Base-by-base conservation (phyloP, 2,888 invertebrate genomes). In the Octonoba sinensis region DNA sequence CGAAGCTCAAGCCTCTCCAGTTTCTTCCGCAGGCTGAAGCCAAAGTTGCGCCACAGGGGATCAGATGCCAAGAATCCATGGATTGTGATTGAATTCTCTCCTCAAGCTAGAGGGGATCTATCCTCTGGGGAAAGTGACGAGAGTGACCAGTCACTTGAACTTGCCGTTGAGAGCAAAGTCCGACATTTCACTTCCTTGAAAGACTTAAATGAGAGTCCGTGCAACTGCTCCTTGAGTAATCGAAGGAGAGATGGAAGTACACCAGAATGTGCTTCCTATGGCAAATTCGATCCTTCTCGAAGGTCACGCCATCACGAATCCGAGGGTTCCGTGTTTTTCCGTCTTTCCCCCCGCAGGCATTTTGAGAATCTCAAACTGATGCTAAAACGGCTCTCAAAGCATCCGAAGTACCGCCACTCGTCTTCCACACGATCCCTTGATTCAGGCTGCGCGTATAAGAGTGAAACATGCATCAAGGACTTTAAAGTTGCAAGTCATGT, bases 1-100 rank as follows among this genome's bases (percentile, higher is more conserved):
- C 57, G 84, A 36, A 82, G 82, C 24, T 83, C 84, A 13, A 83
- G 84, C 20, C 76, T 85, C 15, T 82, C 83, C 2, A 85, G 75
- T 72, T 84, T 85, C 47, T 83, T 85, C 47, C 82, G 82, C 36
- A 83, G 84, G 49, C 62, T 84, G 15, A 77, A 74, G 16, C 85
- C 85, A 2, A 85, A 83, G 36, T 81, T 85, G 57, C 83, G 83
- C 36, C 72, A 77, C 12, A 82, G 75, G 20, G 73, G 81, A 0
- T 79, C 83, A 0, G 83, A 84, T 66, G 64, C 66, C 12, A 84
- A 84, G 54, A 85, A 85, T 70, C 84, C 84, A 6, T 85, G 85
- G 85, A 84, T 84, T 76, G 85, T 85, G 0, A 83, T 85, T 1
- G 84, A 85, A 44, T 84, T 85, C 83, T 81, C 85, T 20, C 83